phyloP scores from a whole-genome alignment of 1,140 invertebrate genomes.

The Telenomus remus region DNA sequence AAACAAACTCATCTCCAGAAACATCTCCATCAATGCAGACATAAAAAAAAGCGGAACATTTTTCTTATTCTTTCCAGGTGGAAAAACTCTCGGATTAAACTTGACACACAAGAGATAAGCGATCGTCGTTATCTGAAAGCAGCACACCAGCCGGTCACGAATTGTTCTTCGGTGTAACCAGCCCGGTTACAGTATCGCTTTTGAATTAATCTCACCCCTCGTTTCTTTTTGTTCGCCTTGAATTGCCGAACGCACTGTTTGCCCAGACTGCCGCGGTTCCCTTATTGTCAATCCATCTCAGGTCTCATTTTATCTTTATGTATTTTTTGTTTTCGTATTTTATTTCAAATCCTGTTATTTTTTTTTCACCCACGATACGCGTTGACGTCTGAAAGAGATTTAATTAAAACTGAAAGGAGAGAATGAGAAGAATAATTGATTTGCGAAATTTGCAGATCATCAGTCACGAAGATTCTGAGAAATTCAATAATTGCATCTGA shows the following conservation, averaged over 20 bases:
- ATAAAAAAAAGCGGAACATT: neutral
- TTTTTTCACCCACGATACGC: neutral
- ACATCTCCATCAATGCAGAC: neutral
- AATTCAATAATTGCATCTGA: no score
- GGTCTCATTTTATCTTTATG: no score
- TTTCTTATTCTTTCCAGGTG: constrained; percentile 3
- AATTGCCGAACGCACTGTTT: constrained; percentile 11
- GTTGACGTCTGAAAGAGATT: no score
- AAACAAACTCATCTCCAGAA: constrained; percentile 23
- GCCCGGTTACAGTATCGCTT: constrained; percentile 31
- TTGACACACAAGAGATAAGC: constrained; percentile 46
- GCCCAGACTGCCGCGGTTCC: constrained; percentile 22
- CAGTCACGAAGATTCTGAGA: no score
- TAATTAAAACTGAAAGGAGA: no score
- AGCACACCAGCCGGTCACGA: constrained; percentile 34
- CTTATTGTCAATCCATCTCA: neutral
- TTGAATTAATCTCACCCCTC: constrained; percentile 32
- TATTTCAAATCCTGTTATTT: constrained; percentile 1
- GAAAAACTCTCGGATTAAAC: constrained; percentile 35
- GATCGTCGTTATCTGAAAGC: constrained; percentile 41
- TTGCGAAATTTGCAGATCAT: no score
- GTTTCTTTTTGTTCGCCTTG: constrained; percentile 10
- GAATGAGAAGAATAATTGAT: no score
- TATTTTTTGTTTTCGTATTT: neutral
- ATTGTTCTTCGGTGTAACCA: constrained; percentile 40